phyloP scores from a whole-genome alignment of 2,113 vertebrate species.

The Ptychochromis oligacanthus region DNA sequence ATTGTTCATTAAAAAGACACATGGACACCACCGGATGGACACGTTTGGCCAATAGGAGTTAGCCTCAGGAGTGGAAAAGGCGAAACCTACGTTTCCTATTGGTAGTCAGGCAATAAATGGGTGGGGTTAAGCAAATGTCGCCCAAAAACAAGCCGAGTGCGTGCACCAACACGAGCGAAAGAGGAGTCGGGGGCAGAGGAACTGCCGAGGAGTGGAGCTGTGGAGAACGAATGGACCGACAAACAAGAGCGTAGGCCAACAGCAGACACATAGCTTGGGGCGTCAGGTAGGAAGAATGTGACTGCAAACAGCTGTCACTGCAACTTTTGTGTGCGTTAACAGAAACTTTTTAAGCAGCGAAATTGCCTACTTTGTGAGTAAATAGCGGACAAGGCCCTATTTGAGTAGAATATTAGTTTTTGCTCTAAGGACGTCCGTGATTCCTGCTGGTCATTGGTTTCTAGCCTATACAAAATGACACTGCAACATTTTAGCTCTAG shows the following conservation, averaged over 20 bases:
- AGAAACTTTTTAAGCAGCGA: not conserved
- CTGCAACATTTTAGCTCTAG: not conserved
- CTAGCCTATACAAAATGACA: not conserved
- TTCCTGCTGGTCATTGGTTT: not conserved
- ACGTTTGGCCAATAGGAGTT: slow-evolving; percentile 40
- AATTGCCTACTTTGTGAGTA: not conserved
- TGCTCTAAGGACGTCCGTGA: not conserved
- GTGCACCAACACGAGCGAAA: slow-evolving; percentile 34
- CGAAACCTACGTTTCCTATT: slow-evolving; percentile 9
- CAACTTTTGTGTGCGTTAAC: not conserved
- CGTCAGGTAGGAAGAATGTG: slow-evolving; percentile 49
- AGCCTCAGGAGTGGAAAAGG: accelerated
- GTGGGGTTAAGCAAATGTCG: slow-evolving; percentile 32
- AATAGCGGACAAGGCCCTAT: not conserved
- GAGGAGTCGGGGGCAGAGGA: not conserved
- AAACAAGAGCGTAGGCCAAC: not conserved
- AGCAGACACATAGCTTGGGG: slow-evolving; percentile 1
- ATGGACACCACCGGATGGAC: not conserved
- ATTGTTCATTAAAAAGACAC: not conserved
- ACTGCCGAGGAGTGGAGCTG: not conserved
- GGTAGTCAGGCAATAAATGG: slow-evolving; percentile 5
- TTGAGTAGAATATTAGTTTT: not conserved
- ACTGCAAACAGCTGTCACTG: not conserved
- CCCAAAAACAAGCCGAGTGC: slow-evolving; percentile 65
- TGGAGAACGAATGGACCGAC: slow-evolving; percentile 37